These are phyloP conservation scores for Masticophis lateralis DNA, from an alignment of 2,797 vertebrate genomes.

Conservation along the genomic window DNA sequence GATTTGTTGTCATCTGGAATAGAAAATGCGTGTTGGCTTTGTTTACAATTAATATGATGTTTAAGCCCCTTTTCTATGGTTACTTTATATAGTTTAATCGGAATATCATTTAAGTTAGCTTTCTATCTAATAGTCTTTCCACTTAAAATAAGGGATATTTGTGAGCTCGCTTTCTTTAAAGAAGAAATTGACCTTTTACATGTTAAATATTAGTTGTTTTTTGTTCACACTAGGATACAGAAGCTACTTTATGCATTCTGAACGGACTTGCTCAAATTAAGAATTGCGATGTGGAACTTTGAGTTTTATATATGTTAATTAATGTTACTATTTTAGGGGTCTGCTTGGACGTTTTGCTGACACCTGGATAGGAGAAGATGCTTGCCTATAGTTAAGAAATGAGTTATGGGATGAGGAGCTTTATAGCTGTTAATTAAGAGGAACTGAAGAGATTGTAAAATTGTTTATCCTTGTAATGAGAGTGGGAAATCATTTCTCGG, in stretches of 20 bases:
- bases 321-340: background rate
- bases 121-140: background rate
- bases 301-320: background rate
- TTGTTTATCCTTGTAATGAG: background rate
- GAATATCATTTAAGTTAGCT: background rate
- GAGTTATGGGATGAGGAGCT: background rate
- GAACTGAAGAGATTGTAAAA: background rate
- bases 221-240: background rate
- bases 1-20: background rate
- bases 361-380: background rate
- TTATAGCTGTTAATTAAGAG: background rate
- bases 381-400: background rate
- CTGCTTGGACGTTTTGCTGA: background rate
- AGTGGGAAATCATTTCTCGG: background rate
- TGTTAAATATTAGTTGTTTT: background rate
- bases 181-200: background rate
- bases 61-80: background rate
- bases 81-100: background rate
- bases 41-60: background rate
- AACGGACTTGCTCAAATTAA: background rate
- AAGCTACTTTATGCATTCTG: background rate
- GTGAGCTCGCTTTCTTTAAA: background rate
- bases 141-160: too few relatives aligned
- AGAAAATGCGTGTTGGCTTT: background rate
- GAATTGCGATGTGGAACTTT: background rate